Evolutionary conservation across 1,140 invertebrate genomes (phyloP), one percentile per base, ranked within the genome.

Genomic region (Dinothrombium tinctorium): DNA sequence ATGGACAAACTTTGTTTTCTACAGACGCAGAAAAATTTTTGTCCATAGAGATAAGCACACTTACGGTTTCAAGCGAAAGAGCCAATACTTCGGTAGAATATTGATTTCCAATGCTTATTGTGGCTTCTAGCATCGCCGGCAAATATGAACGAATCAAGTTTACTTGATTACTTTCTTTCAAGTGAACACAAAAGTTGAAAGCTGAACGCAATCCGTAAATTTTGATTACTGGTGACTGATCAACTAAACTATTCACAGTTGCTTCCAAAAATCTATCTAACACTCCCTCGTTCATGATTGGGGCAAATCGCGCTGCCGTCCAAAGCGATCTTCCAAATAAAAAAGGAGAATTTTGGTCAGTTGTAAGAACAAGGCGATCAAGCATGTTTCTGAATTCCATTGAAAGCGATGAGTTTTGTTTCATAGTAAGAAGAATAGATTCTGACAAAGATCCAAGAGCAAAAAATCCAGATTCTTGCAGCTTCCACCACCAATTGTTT

Each of bases 381-480:
- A 47, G 32, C 15, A 47, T 37, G 2, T 21, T 22, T 33, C 37
- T 31, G 11, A 45, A 46, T 12, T 42, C 42, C 33, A 32, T 24
- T 29, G 47, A 14, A 3, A 44, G 22, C 15, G 29, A 11, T n/a
- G 12, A n/a, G 29, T 33, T 40, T 19, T 5, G 6, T 32, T 37
- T 43, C 11, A 48, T 38, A 2, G 36, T 41, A 26, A 69, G 64
- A 3, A 73, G 54, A 12, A 76, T 57, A 9, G 67, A 40, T 37
- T 66, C 59, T 31, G 66, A 65, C 5, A 65, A 60, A 32, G 59
- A 54, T 31, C 68, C 69, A 1, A 78, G 55, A 2, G 73, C 71
- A 36, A 73, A 57, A 56, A 81, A 68, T 41, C 69, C 71, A 0
- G 75, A 68, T 57, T 81, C 76, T 37, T 74, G 71, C 12, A 76